These are phyloP conservation scores for Petrophora chlorosata DNA, from an alignment of 2,888 invertebrate species.

Conservation along the genomic window DNA sequence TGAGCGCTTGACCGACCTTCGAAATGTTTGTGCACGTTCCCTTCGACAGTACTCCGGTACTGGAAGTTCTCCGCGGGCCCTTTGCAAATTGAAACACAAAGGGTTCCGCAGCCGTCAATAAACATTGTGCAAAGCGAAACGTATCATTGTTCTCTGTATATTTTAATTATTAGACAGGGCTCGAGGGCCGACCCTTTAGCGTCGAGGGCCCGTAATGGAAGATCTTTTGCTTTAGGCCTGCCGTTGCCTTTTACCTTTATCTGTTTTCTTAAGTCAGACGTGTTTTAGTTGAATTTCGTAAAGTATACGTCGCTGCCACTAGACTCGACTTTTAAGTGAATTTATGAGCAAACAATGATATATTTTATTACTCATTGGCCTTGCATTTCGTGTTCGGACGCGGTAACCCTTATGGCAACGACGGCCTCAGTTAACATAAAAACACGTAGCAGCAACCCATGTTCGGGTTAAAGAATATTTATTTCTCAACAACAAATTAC, in stretches of 20 bases:
- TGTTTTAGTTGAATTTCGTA: constrained; percentile 35
- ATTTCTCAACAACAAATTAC: too few relatives aligned
- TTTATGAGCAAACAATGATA: background rate
- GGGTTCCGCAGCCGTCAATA: constrained; percentile 71
- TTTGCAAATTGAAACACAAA: constrained; percentile 75
- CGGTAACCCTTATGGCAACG: background rate
- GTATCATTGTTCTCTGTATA: constrained; percentile 77
- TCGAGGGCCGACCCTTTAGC: constrained; percentile 55
- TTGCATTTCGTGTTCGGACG: background rate
- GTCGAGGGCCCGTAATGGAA: constrained; percentile 52
- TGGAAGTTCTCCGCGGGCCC: constrained; percentile 41
- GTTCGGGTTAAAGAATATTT: too few relatives aligned
- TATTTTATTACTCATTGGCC: background rate
- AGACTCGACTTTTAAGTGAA: background rate
- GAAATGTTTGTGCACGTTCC: constrained; percentile 29
- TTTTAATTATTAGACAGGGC: constrained; percentile 75
- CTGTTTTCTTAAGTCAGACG: constrained; percentile 45
- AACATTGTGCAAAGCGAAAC: constrained; percentile 73
- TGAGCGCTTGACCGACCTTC: constrained; percentile 23
- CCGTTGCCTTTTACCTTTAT: constrained; percentile 44
- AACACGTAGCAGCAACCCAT: background rate
- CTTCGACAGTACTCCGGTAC: constrained; percentile 21
- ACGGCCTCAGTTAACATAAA: background rate
- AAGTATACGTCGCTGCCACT: constrained; percentile 15
- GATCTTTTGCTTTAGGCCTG: constrained; percentile 50